Base-by-base conservation (phyloP, 1,140 invertebrate genomes). In the Drosophila ficusphila region DNA sequence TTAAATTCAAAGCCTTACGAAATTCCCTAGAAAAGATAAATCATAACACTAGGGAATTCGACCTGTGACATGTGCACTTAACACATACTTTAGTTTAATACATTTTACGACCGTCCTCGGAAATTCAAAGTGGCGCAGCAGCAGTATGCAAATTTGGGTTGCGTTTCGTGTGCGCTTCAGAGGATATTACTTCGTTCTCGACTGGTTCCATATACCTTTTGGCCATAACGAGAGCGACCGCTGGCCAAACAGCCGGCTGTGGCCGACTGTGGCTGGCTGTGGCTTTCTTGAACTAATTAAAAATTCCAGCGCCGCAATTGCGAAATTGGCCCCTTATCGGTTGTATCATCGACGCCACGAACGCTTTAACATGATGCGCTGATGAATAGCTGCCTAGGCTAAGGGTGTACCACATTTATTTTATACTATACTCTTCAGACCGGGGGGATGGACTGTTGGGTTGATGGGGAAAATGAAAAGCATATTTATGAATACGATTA, bases 241-340 rank as follows among this genome's bases (percentile, higher is more conserved):
- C 14, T 38, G 8, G 27, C 1, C 8, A 8, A 12, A 44, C 29
- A 29, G 23, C 36, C n/a, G 53, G 31, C 25, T 12, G 14, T 23
- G 27, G 34, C 19, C 31, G 9, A 49, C 31, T n/a, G n/a, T n/a
- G 51, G 67, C 33, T 60, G 61, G 48, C 60, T 46, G 57, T 42
- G 53, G 81, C 60, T 86, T 62, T 71, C 68, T 65, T 47, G 36
- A 58, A 51, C 77, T 90, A 90, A 90, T 90, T 90, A 90, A 86
- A 90, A 90, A 90, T 90, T 90, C 88, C 65, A 76, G 57, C 61
- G 77, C 75, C 65, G 75, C 88, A 90, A 90, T 88, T 86, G 77
- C 82, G 74, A 90, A 90, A 90, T 90, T 90, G 76, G 86, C 76
- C 89, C 82, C 86, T 90, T 90, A 90, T 90, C 88, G 83, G 60